Evolutionary conservation across 2,113 vertebrate genomes (phyloP).

Genomic region (Thalassoma bifasciatum): DNA sequence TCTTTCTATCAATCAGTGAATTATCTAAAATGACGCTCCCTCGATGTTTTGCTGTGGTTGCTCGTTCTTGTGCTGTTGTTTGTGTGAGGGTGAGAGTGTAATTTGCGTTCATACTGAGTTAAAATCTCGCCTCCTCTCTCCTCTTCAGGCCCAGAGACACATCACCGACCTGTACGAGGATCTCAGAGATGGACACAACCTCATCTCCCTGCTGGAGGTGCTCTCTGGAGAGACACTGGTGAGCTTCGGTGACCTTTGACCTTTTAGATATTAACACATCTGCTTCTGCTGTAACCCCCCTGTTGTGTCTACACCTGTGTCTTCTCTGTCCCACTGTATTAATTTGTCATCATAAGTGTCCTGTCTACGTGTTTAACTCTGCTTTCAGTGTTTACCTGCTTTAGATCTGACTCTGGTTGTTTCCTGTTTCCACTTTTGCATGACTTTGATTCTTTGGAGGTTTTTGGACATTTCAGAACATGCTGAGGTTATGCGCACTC

Average conservation of each 20-base stretch:
- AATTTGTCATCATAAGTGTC: slow-evolving; percentile 22
- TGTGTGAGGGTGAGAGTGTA: not conserved
- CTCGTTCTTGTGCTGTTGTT: not conserved
- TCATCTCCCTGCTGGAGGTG: slow-evolving; percentile 97
- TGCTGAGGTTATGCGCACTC: slow-evolving; percentile 47
- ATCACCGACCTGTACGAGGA: slow-evolving; percentile 96
- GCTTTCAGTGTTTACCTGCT: slow-evolving; percentile 19
- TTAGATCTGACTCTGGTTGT: not conserved
- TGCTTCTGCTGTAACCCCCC: slow-evolving; percentile 24
- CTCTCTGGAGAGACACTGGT: slow-evolving; percentile 96
- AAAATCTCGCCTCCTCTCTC: not conserved
- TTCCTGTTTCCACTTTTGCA: slow-evolving; percentile 48
- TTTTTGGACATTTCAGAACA: slow-evolving; percentile 42
- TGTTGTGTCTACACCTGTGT: not conserved
- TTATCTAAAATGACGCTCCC: too few species aligned
- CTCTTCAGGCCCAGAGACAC: slow-evolving; percentile 88
- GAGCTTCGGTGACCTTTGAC: slow-evolving; percentile 61
- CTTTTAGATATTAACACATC: slow-evolving; percentile 2
- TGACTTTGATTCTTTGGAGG: slow-evolving; percentile 43
- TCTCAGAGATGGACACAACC: slow-evolving; percentile 96
- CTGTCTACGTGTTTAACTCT: slow-evolving; percentile 32
- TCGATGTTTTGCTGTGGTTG: not conserved
- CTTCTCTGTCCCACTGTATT: slow-evolving; percentile 38
- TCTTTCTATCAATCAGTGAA: too few species aligned
- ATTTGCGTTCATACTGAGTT: not conserved